Evolutionary conservation across 2,888 invertebrate species (phyloP).

Genomic region (Petrophora chlorosata): DNA sequence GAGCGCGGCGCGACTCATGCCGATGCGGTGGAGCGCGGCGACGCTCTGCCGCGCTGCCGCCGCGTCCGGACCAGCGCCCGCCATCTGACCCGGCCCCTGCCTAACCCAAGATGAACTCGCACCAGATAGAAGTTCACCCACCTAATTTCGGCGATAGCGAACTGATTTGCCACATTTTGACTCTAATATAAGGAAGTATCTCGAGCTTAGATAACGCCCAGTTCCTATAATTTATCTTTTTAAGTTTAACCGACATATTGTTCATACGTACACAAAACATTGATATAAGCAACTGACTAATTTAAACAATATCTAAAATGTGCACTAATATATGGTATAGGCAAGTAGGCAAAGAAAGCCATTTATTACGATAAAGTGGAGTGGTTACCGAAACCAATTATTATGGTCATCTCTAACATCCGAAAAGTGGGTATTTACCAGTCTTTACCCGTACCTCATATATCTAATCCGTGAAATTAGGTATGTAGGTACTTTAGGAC

Average conservation of each 20-base stretch:
- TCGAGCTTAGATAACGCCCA: slow-evolving; percentile 25
- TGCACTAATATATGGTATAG: no score
- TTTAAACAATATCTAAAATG: no score
- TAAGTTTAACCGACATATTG: slow-evolving; percentile 8
- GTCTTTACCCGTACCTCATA: no score
- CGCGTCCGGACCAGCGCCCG: slow-evolving; percentile 55
- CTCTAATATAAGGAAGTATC: slow-evolving; percentile 58
- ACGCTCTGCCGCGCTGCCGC: slow-evolving; percentile 55
- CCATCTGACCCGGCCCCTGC: slow-evolving; percentile 67
- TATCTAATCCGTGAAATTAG: no score
- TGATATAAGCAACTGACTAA: no score
- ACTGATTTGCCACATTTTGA: slow-evolving; percentile 57
- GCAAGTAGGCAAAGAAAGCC: no score
- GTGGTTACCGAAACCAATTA: no score
- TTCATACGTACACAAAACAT: no score
- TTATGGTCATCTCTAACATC: no score
- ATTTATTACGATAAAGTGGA: no score
- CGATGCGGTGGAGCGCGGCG: slow-evolving; percentile 61
- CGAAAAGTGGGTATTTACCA: no score
- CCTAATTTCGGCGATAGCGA: slow-evolving; percentile 76
- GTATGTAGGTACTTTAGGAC: no score
- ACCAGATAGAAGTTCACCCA: slow-evolving; percentile 78
- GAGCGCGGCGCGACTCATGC: slow-evolving; percentile 61
- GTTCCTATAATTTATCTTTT: slow-evolving; percentile 12
- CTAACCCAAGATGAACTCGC: slow-evolving; percentile 69